Percentiles rank a stretch among this genome's conserved stretches.
These are phyloP conservation scores for Ruditapes philippinarum DNA, from an alignment of 1,140 invertebrate genomes.

Conservation along the genomic window DNA sequence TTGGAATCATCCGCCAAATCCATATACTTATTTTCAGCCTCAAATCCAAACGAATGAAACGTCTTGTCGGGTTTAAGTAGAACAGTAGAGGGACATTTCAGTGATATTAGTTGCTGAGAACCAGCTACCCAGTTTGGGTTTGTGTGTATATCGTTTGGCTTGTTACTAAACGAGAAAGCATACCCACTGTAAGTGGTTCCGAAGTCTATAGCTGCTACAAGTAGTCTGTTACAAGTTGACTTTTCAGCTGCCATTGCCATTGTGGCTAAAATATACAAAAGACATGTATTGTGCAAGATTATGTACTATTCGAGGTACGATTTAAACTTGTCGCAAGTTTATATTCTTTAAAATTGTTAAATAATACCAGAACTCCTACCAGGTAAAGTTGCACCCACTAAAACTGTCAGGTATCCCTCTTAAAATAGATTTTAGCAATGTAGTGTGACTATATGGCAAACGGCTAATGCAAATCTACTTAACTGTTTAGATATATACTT, in stretches of 20 bases:
- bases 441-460: no score
- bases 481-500: no score
- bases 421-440: no score
- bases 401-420: no score
- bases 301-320: no score
- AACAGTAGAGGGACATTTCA: constrained; percentile 51
- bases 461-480: no score
- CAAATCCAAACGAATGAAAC: constrained; percentile 49
- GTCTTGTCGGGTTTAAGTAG: constrained; percentile 21
- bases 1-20: not conserved
- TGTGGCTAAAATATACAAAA: no score
- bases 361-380: no score
- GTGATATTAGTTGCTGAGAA: not conserved
- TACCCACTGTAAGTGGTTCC: constrained; percentile 48
- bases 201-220: constrained; percentile 41
- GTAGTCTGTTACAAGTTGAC: not conserved
- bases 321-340: no score
- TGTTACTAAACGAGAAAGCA: not conserved
- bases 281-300: no score
- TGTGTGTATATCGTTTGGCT: not conserved
- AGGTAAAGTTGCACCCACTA: no score
- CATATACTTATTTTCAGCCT: constrained; percentile 28
- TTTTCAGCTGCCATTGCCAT: not conserved
- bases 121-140: constrained; percentile 51
- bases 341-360: no score